Evolutionary conservation across 2,797 vertebrate species (phyloP).

Genomic region (Anguilla obscura): DNA sequence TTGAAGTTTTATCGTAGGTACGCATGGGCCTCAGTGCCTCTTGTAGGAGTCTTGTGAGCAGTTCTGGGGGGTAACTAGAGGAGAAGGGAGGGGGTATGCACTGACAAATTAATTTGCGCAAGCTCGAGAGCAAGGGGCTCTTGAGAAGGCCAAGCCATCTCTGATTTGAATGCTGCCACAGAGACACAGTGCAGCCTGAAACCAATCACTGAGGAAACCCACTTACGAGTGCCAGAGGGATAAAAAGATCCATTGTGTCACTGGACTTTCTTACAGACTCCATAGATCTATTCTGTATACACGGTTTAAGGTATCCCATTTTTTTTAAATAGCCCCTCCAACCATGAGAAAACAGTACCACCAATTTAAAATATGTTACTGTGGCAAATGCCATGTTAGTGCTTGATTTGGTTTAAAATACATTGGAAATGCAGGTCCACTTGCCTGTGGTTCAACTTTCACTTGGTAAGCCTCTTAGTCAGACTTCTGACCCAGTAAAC

Average conservation of each 20-base stretch:
- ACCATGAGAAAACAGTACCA: not conserved
- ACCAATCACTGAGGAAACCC: not conserved
- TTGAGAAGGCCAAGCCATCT: not conserved
- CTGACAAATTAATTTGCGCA: conserved; percentile 1
- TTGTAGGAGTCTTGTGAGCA: conserved; percentile 9
- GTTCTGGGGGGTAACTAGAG: conserved; percentile 8
- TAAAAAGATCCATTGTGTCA: not conserved
- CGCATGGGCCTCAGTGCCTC: not conserved
- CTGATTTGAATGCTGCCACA: not conserved
- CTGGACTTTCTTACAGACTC: not conserved
- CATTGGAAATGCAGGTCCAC: not conserved
- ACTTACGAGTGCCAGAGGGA: not conserved
- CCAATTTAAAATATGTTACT: not conserved
- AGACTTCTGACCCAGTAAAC: not conserved
- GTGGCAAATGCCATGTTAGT: not conserved
- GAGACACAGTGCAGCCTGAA: not conserved
- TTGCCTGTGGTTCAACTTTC: not conserved
- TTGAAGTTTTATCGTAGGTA: conserved; percentile 11
- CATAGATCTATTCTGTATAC: not conserved
- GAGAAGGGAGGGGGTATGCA: not conserved
- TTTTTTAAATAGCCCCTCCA: not conserved
- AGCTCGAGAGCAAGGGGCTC: not conserved
- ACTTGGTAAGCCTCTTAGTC: not conserved
- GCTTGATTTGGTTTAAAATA: not conserved
- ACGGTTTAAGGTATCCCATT: not conserved